These are phyloP conservation scores for Seriola dumerili DNA, from an alignment of 2,113 vertebrate species.

Conservation along the genomic window DNA sequence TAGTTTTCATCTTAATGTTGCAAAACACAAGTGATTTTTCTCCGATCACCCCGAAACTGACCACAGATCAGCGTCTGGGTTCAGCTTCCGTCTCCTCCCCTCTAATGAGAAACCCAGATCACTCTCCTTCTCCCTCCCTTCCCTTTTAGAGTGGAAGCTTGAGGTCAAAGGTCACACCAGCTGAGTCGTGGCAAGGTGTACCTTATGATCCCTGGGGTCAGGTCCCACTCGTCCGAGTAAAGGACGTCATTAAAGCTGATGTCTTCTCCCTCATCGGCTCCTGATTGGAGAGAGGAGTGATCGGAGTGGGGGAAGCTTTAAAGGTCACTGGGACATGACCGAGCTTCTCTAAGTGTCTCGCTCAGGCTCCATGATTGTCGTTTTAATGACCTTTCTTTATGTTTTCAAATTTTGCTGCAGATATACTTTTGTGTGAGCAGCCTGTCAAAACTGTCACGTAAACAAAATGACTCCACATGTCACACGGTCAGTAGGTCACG, in stretches of 20 bases:
- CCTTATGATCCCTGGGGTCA: constrained; percentile 38
- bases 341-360: background rate
- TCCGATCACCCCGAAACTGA: background rate
- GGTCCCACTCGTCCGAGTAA: background rate
- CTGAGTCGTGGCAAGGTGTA: constrained; percentile 6
- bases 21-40: background rate
- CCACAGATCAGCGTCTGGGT: constrained; percentile 6
- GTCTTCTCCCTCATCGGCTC: background rate
- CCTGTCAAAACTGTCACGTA: background rate
- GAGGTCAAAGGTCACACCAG: constrained; percentile 42
- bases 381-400: constrained; percentile 22
- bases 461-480: background rate
- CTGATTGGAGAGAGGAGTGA: constrained; percentile 7
- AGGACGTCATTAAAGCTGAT: constrained; percentile 36
- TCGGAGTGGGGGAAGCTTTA: constrained; percentile 21
- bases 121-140: background rate
- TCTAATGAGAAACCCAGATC: constrained; percentile 41
- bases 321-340: background rate
- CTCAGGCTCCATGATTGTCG: background rate
- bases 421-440: background rate
- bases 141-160: background rate
- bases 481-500: background rate
- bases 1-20: background rate
- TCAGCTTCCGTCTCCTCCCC: background rate
- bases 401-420: background rate